Percentiles rank a stretch among this genome's conserved stretches.
Conservation (phyloP, 2,113 vertebrate genomes). For the Hydrochoerus hydrochaeris region DNA sequence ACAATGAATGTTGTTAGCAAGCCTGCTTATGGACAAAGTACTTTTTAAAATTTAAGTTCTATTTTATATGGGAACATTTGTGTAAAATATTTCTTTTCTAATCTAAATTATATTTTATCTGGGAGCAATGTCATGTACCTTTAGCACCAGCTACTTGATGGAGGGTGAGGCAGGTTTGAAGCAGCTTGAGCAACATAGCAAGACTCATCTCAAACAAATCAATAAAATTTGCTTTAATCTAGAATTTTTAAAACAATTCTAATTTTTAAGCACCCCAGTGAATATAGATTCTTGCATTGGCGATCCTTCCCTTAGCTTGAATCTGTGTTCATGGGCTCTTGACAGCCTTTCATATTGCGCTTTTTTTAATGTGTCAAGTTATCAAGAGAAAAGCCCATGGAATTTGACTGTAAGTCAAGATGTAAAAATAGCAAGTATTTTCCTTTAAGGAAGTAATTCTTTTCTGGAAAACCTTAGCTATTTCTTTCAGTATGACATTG, state of each 20-base stretch:
- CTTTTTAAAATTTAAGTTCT: constrained; percentile 12
- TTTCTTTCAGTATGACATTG: constrained; percentile 14
- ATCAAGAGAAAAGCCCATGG: background rate
- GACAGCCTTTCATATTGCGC: background rate
- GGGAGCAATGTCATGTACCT: background rate
- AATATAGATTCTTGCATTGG: background rate
- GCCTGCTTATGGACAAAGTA: constrained; percentile 8
- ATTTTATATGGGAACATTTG: background rate
- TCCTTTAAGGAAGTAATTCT: constrained; percentile 38
- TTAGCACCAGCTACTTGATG: background rate
- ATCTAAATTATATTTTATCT: background rate
- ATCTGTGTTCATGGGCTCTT: background rate
- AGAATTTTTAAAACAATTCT: background rate
- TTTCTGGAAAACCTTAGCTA: constrained; percentile 3
- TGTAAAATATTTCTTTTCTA: background rate
- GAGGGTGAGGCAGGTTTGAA: background rate
- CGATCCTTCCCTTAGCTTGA: background rate
- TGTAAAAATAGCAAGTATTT: constrained; percentile 39
- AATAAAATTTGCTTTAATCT: constrained; percentile 30
- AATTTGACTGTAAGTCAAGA: constrained; percentile 19
- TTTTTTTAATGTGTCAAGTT: background rate
- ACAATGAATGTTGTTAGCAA: constrained; percentile 3
- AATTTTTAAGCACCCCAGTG: background rate
- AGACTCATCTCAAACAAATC: background rate
- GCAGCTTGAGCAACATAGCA: background rate